These are phyloP conservation scores for Archaeoteleia sp. DNA, from an alignment of 2,888 invertebrate species.

Conservation along the genomic window DNA sequence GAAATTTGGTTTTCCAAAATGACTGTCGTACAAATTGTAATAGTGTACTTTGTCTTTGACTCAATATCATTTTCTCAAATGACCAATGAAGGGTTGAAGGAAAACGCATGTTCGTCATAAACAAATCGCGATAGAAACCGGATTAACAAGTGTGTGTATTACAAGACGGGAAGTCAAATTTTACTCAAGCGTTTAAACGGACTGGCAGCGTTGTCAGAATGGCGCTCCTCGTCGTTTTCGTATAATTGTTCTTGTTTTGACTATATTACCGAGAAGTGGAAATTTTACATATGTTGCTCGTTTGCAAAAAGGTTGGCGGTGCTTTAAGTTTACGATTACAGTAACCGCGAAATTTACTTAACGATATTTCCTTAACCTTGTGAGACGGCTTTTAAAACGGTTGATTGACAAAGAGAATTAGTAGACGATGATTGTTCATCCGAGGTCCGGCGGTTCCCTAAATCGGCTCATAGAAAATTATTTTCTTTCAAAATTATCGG, in stretches of 20 bases:
- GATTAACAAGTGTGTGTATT: slow-evolving; percentile 14
- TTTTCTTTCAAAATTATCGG: slow-evolving; percentile 72
- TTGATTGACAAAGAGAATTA: slow-evolving; percentile 30
- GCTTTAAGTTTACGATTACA: not conserved
- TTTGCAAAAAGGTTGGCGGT: not conserved
- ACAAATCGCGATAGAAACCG: slow-evolving; percentile 18
- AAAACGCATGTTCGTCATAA: slow-evolving; percentile 23
- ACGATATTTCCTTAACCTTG: slow-evolving; percentile 21
- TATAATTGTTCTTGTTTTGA: no score
- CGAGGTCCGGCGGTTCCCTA: slow-evolving; percentile 30
- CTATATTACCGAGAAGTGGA: not conserved
- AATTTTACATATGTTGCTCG: slow-evolving; percentile 6
- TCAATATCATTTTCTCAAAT: slow-evolving; percentile 25
- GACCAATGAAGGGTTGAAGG: slow-evolving; percentile 35
- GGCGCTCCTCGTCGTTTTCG: no score
- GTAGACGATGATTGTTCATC: slow-evolving; percentile 26
- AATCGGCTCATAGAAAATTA: slow-evolving; percentile 70
- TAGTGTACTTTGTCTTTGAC: slow-evolving; percentile 43
- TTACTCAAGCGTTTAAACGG: slow-evolving; percentile 41
- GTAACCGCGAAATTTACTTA: slow-evolving; percentile 19
- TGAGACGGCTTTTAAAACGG: slow-evolving; percentile 7
- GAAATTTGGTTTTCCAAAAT: slow-evolving; percentile 6
- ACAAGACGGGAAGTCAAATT: slow-evolving; percentile 25
- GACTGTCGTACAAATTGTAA: slow-evolving; percentile 43
- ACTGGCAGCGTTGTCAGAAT: not conserved